Conservation (phyloP, 2,797 vertebrate genomes). For the Molossus alvarezi region DNA sequence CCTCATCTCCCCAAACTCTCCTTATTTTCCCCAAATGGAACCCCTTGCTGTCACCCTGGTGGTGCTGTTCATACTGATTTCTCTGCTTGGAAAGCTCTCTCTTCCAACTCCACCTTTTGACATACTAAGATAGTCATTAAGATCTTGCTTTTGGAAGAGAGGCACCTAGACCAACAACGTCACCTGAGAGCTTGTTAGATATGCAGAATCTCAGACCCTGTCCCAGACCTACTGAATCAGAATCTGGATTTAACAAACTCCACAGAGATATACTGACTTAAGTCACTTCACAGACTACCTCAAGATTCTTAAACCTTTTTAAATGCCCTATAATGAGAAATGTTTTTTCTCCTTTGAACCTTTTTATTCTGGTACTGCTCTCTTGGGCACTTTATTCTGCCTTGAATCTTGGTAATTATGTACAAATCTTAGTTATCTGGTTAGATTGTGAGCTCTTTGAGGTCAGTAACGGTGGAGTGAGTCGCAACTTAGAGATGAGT, state of each 20-base stretch:
- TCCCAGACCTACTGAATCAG: neutral
- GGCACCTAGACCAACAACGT: neutral
- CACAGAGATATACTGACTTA: neutral
- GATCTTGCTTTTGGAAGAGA: neutral
- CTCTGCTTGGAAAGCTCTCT: neutral
- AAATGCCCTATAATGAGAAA: neutral
- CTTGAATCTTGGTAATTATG: neutral
- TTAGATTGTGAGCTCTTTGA: slow-evolving; percentile 32
- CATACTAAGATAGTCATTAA: neutral
- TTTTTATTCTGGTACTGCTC: neutral
- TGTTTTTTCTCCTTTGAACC: no score
- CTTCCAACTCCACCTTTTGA: neutral
- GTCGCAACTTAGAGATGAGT: neutral
- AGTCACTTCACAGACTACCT: neutral
- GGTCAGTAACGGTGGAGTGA: neutral
- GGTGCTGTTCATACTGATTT: neutral
- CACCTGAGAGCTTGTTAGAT: neutral
- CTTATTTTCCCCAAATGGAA: neutral
- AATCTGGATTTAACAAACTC: neutral
- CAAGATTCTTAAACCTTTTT: neutral
- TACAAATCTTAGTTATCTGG: neutral
- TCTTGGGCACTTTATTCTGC: neutral
- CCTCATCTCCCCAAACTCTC: neutral
- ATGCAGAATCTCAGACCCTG: neutral
- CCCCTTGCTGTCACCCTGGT: neutral